Evolutionary conservation across 2,113 vertebrate genomes (phyloP).

Genomic region (Nestor notabilis): DNA sequence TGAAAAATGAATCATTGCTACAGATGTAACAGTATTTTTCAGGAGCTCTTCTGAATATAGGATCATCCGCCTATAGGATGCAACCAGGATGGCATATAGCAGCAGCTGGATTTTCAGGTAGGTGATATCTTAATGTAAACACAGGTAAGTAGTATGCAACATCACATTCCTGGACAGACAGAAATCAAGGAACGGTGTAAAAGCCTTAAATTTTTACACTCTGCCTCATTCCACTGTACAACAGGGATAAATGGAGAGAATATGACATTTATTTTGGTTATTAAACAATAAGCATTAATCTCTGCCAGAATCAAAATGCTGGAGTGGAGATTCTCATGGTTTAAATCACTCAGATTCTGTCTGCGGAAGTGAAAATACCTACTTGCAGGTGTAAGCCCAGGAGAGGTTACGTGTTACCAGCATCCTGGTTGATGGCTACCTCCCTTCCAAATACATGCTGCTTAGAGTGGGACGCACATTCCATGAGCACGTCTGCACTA

Average conservation of each 20-base stretch:
- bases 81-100: not conserved
- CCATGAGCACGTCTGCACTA: not conserved
- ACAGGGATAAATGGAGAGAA: not conserved
- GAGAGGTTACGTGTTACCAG: not conserved
- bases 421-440: not conserved
- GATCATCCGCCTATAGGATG: not conserved
- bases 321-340: not conserved
- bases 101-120: slow-evolving; percentile 7
- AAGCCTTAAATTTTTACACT: not conserved
- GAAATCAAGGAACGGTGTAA: not conserved
- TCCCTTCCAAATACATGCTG: not conserved
- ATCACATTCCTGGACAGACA: not conserved
- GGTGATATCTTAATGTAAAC: not conserved
- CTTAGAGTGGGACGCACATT: not conserved
- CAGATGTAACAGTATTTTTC: slow-evolving; percentile 20
- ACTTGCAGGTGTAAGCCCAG: not conserved
- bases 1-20: slow-evolving; percentile 54
- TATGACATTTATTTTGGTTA: not conserved
- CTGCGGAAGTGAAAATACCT: not conserved
- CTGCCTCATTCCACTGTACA: not conserved
- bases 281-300: not conserved
- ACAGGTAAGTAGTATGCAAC: not conserved
- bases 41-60: not conserved
- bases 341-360: not conserved
- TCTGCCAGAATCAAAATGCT: not conserved